A percentile compares a stretch with the other conserved stretches of the same genome.
phyloP scores from a whole-genome alignment of 2,113 vertebrate species.

The Heptranchias perlo region DNA sequence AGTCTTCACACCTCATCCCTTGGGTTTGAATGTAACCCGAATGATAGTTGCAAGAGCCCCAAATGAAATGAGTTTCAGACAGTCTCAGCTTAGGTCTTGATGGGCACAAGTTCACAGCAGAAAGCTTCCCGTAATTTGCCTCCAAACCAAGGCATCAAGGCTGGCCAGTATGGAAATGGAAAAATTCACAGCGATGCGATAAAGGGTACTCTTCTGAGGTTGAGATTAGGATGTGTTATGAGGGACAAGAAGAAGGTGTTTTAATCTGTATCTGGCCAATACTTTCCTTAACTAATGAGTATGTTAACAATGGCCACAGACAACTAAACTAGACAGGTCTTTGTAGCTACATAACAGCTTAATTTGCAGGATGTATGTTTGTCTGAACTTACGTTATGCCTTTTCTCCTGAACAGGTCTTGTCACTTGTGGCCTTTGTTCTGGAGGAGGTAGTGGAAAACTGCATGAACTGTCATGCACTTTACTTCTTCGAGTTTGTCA shows the following conservation, averaged over 20 bases:
- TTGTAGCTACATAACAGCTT: not conserved
- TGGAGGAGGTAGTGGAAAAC: conserved; percentile 70
- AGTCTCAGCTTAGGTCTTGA: not conserved
- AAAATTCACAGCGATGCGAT: not conserved
- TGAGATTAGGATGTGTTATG: not conserved
- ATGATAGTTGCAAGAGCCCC: not conserved
- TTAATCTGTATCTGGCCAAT: not conserved
- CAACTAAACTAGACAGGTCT: not conserved
- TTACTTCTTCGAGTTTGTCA: conserved; percentile 86
- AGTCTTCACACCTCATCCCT: not conserved
- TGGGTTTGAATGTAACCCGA: not conserved
- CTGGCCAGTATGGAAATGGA: not conserved
- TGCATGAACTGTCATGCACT: conserved; percentile 63
- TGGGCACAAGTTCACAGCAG: not conserved
- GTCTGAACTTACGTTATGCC: not conserved
- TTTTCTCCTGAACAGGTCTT: conserved; percentile 59
- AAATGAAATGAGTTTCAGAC: not conserved
- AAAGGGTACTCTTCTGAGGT: not conserved
- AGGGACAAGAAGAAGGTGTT: not conserved
- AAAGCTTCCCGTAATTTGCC: not conserved
- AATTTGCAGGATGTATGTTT: not conserved
- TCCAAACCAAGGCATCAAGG: not conserved
- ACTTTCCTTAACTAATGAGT: not conserved
- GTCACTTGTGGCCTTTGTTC: conserved; percentile 74
- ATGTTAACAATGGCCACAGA: not conserved